These are phyloP conservation scores for Helostoma temminkii DNA, from an alignment of 2,797 vertebrate genomes.

Conservation along the genomic window DNA sequence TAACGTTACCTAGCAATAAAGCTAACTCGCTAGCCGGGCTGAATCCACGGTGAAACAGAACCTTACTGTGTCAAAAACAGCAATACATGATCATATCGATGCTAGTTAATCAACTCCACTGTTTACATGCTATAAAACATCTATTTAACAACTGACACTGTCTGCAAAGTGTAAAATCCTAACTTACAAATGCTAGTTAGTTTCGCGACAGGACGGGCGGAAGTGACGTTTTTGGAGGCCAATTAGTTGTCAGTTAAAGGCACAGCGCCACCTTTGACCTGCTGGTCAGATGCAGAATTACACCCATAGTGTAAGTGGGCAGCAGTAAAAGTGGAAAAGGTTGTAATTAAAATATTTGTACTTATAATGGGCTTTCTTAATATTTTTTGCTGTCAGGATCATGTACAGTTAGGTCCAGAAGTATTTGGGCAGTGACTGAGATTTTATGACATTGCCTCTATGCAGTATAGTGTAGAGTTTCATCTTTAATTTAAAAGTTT, in stretches of 20 bases:
- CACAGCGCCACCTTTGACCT: constrained; percentile 23
- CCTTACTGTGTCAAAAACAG: constrained; percentile 46
- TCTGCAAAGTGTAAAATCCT: not conserved
- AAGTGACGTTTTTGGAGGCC: constrained; percentile 3
- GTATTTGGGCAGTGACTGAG: too few relatives aligned
- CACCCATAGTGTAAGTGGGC: not conserved
- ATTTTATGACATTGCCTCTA: too few relatives aligned
- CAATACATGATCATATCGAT: not conserved
- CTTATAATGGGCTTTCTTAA: too few relatives aligned
- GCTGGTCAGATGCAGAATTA: not conserved
- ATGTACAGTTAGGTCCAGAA: too few relatives aligned
- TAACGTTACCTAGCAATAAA: constrained; percentile 41
- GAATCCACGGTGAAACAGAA: not conserved
- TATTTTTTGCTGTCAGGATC: too few relatives aligned
- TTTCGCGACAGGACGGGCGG: not conserved
- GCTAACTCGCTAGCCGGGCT: constrained; percentile 17
- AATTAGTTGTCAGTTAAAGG: not conserved
- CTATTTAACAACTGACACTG: not conserved
- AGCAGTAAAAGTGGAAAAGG: too few relatives aligned
- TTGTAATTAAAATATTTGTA: too few relatives aligned
- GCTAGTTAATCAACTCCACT: not conserved
- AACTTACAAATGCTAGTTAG: not conserved
- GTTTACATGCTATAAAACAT: not conserved
- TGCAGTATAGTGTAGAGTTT: too few relatives aligned
- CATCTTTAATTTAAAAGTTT: too few relatives aligned